A percentile compares a stretch with the other conserved stretches of the same genome.
These are phyloP conservation scores for Pampus argenteus DNA, from an alignment of 2,797 vertebrate species.

Conservation along the genomic window DNA sequence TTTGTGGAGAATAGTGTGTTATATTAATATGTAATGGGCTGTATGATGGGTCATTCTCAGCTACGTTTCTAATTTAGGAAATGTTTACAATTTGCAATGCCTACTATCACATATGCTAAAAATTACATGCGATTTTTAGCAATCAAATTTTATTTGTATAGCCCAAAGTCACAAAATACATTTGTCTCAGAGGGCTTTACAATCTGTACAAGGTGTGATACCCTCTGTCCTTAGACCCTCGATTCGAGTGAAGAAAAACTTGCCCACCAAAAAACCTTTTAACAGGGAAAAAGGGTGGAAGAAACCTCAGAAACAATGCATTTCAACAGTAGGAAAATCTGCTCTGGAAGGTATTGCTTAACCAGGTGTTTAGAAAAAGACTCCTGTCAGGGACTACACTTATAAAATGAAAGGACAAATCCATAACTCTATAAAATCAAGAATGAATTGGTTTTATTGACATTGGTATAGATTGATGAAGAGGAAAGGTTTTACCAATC, in stretches of 20 bases:
- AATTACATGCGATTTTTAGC: neutral
- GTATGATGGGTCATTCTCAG: neutral
- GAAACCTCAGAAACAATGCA: no score
- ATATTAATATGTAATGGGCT: neutral
- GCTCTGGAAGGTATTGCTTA: neutral
- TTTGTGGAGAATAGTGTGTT: neutral
- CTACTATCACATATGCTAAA: neutral
- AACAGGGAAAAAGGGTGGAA: no score
- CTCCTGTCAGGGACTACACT: neutral
- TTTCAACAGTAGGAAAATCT: neutral
- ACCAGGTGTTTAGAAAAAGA: neutral
- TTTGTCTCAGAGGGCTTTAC: no score
- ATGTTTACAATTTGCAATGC: neutral
- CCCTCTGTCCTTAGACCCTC: no score
- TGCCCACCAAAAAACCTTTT: no score
- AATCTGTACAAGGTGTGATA: no score
- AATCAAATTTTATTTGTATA: no score
- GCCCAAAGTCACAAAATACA: no score
- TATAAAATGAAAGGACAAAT: neutral
- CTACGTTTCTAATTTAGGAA: neutral
- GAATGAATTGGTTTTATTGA: neutral
- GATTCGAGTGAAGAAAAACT: no score
- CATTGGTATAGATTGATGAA: neutral
- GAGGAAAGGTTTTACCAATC: no score
- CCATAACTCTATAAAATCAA: neutral